phyloP scores from a whole-genome alignment of 2,113 vertebrate genomes.

The Grammomys surdaster region DNA sequence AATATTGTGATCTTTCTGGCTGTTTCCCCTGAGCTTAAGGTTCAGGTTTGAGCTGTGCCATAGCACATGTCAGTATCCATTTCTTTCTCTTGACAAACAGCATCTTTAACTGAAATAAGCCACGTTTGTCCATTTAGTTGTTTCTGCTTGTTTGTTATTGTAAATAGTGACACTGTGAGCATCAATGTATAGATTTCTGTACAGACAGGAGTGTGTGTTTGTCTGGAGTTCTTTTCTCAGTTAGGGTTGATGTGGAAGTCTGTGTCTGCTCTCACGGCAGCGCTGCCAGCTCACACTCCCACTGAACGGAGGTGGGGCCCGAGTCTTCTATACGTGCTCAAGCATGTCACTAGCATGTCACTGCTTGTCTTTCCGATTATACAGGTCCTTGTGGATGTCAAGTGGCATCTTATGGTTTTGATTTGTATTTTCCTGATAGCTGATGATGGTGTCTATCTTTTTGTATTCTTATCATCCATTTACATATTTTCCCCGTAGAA shows the following conservation, averaged over 20 bases:
- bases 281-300: neutral
- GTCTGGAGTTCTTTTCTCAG: neutral
- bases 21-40: neutral
- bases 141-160: neutral
- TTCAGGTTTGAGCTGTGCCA: neutral
- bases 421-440: neutral
- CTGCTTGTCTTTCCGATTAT: neutral
- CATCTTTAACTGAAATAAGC: neutral
- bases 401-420: neutral
- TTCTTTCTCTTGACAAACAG: neutral
- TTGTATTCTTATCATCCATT: neutral
- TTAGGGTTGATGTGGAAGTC: constrained; percentile 1
- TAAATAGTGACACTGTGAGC: neutral
- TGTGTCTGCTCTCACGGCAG: neutral
- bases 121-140: neutral
- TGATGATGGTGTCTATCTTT: neutral
- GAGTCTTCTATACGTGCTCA: neutral
- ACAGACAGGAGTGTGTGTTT: neutral
- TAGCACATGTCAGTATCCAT: neutral
- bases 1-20: neutral
- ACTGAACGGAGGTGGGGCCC: neutral
- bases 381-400: neutral
- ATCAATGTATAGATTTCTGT: neutral
- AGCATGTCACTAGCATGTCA: neutral
- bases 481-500: neutral